phyloP scores from a whole-genome alignment of 1,140 invertebrate genomes.

The Aphidius gifuensis region DNA sequence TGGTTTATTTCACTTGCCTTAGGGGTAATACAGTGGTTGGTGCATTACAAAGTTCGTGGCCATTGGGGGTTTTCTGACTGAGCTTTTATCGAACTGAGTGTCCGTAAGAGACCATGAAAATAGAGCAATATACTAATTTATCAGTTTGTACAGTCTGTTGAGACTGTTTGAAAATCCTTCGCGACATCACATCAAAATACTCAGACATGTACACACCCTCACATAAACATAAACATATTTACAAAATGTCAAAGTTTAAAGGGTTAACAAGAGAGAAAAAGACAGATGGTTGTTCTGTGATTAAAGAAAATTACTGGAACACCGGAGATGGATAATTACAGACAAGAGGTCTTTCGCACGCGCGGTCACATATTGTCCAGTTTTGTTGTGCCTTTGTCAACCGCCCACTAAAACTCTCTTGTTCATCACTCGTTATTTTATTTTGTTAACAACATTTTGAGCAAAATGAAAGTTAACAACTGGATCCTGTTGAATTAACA shows the following conservation, averaged over 20 bases:
- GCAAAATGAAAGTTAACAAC: too few relatives aligned
- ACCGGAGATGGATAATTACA: conserved; percentile 44
- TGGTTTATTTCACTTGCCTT: too few relatives aligned
- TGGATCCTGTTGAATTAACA: too few relatives aligned
- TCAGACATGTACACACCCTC: too few relatives aligned
- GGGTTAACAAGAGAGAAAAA: conserved; percentile 11
- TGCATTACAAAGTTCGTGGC: conserved; percentile 10
- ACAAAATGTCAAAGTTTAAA: conserved; percentile 30
- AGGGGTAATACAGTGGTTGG: background rate
- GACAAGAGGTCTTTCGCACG: conserved; percentile 21
- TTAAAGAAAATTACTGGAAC: conserved; percentile 50
- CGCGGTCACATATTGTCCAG: background rate
- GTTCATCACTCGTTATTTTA: too few relatives aligned
- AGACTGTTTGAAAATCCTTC: conserved; percentile 33
- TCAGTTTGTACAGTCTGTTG: background rate
- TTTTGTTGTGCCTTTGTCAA: too few relatives aligned
- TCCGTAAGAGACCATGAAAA: background rate
- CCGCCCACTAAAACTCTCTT: background rate
- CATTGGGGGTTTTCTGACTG: background rate
- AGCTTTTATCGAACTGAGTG: background rate
- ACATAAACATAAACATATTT: too few relatives aligned
- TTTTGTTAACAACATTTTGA: too few relatives aligned
- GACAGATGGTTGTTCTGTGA: conserved; percentile 39
- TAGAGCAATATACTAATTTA: too few relatives aligned
- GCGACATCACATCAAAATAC: conserved; percentile 6